A percentile compares a stretch with the other conserved stretches of the same genome.
These are phyloP conservation scores for Aurelia aurita complex sp. Pacific DNA, from an alignment of 30 jellyfish, hydroid and myxozoan genomes.

Conservation along the genomic window DNA sequence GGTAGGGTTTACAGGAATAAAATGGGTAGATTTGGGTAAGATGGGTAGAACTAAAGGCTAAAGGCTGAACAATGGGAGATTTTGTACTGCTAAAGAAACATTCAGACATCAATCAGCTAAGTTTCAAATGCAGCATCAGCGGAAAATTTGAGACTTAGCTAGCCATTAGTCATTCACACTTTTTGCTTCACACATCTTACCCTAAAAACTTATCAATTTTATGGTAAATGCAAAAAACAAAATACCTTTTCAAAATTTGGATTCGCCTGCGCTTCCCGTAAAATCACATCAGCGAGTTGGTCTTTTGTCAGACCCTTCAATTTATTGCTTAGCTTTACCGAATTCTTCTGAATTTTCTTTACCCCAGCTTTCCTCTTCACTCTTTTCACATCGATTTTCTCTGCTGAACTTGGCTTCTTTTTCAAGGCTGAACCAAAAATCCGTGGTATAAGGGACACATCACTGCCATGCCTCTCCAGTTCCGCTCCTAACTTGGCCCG, in stretches of 20 bases:
- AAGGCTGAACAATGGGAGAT: no score
- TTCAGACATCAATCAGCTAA: no score
- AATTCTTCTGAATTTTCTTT: neutral
- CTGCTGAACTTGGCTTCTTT: neutral
- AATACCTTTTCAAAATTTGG: constrained; percentile 31
- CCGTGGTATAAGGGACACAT: constrained; percentile 16
- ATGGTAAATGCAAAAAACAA: no score
- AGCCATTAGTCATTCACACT: no score
- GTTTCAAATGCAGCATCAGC: no score
- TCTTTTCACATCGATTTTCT: neutral
- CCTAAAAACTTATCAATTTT: no score
- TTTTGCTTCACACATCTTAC: no score
- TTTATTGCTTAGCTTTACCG: constrained; percentile 5
- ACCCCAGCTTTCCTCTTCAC: neutral
- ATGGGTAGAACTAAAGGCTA: no score
- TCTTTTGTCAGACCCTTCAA: constrained; percentile 25
- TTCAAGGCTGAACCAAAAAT: constrained; percentile 5
- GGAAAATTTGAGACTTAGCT: no score
- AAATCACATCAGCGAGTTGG: constrained; percentile 42
- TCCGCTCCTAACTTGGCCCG: neutral
- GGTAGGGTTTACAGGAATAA: no score
- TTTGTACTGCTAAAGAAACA: no score
- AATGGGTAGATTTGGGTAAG: no score
- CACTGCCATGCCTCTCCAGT: constrained; percentile 12
- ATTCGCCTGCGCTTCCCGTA: constrained; percentile 14